These are phyloP conservation scores for Branchinecta sandiegonensis DNA, from an alignment of 2,888 invertebrate genomes.

Conservation along the genomic window DNA sequence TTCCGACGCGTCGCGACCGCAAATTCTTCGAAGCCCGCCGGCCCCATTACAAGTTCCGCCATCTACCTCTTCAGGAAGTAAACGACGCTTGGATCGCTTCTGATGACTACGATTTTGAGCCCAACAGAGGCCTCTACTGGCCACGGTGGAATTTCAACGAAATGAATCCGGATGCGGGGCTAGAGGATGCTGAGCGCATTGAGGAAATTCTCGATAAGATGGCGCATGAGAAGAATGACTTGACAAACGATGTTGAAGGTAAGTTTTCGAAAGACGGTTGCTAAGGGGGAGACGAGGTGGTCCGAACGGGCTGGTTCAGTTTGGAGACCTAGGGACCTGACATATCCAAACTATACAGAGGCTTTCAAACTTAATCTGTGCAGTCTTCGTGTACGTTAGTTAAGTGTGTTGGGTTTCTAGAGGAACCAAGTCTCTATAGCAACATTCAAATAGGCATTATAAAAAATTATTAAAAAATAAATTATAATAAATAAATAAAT, in stretches of 20 bases:
- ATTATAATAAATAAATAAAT: too few relatives aligned
- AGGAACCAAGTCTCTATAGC: too few relatives aligned
- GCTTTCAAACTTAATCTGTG: too few relatives aligned
- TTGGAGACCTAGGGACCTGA: too few relatives aligned
- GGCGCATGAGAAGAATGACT: background rate
- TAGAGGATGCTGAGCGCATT: slow-evolving; percentile 1
- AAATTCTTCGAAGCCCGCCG: background rate
- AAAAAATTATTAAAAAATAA: too few relatives aligned
- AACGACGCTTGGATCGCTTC: background rate
- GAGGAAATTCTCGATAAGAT: background rate
- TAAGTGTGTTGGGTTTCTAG: too few relatives aligned
- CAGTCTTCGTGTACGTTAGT: too few relatives aligned
- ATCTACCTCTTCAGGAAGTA: slow-evolving; percentile 2
- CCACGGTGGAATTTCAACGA: slow-evolving; percentile 7
- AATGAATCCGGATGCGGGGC: slow-evolving; percentile 8
- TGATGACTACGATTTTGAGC: background rate
- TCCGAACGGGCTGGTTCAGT: too few relatives aligned
- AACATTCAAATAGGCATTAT: too few relatives aligned
- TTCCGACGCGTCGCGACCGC: background rate
- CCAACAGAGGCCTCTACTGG: slow-evolving; percentile 9
- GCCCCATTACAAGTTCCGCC: background rate
- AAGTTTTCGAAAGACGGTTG: background rate
- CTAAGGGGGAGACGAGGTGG: too few relatives aligned
- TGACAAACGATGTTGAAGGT: background rate
- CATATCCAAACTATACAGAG: too few relatives aligned